Base-by-base conservation (phyloP, 2,113 vertebrate species). In the Phyllopteryx taeniolatus region DNA sequence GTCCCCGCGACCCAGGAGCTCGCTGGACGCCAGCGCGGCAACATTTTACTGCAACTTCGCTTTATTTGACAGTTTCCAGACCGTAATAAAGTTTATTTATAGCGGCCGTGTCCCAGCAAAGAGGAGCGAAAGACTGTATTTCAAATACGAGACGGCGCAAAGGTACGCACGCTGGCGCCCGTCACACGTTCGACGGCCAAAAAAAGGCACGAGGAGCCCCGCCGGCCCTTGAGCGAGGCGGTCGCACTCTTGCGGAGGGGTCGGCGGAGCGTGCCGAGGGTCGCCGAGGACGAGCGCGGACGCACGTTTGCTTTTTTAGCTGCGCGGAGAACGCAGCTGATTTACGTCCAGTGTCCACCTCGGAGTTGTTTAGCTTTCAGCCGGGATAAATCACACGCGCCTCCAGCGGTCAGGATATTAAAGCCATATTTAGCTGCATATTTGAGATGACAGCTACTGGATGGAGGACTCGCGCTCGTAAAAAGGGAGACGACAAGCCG, bases 391-490 rank as follows among this genome's bases (percentile, higher is more conserved):
- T 88, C 85, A 84, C 72, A 11, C 11, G 11, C 78, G 75, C 77
- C 78, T 82, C 81, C 69, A 79, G 73, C 63, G 53, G 71, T 77
- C 71, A 57, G 74, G 72, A 81, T 79, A 81, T 81, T 71, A 73
- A 86, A 84, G 74, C 76, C 82, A 84, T 77, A 79, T 84, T 87
- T 69, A 84, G 79, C 35, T 62, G 78, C 56, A 79, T 71, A 61
- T 65, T 72, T 77, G 6, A 66, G 66, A 0, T 3, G 79, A 81
- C 74, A 64, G 77, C 74, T 49, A 8, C 73, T 49, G 59, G 79
- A 74, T 3, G 1, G 42, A 72, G 43, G 15, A 35, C 43, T 8
- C n/a, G 63, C 13, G 27, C 53, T 70, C 70, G 49, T 79, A 56
- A 79, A 82, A 80, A 74, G 74, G 69, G 20, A 74, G 46, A 42